Base-by-base conservation (phyloP, 2,888 invertebrate genomes). In the Nephrocerus scutellatus region DNA sequence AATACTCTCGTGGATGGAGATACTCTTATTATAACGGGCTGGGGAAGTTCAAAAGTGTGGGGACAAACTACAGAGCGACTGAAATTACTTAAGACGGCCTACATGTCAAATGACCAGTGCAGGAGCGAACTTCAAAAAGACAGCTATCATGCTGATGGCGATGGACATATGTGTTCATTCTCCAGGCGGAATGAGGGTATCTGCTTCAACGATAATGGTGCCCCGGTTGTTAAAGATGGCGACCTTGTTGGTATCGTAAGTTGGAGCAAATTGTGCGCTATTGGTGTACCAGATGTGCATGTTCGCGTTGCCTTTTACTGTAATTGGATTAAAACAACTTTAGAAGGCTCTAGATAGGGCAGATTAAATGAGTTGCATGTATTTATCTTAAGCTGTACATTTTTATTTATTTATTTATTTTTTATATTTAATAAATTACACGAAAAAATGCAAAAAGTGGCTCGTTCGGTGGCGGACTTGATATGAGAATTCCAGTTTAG, bases 121-220 rank as follows among this genome's bases (percentile, higher is more conserved):
- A 66, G 8, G 69, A 66, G 8, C 52, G 62, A 2, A 50, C 71
- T 26, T 68, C 73, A 39, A 65, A 76, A 63, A 8, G 51, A 67
- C 25, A 66, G 62, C 24, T n/a, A n/a, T n/a, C n/a, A n/a, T n/a
- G 70, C 69, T 2, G 63, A 77, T 8, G 74, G 72, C 47, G 66
- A 69, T n/a, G 72, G 74, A 0, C 76, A 78, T 47, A 62, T 79
- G 15, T 79, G 79, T 47, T 76, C 79, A 1, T 61, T 71, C 8
- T 76, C 74, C 1, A 67, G 68, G 31, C 55, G 60, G 2, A 76
- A 76, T 1, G 70, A 74, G 46, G 78, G 78, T 0, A 71, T 57
- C 5, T 63, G 62, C 32, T 51, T 52, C 22, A 54, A 57, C 6
- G 66, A 66, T 37, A 64, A 59, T n/a, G 66, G 68, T 12, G 62